phyloP scores from a whole-genome alignment of 2,797 vertebrate genomes.

The Argya squamiceps region DNA sequence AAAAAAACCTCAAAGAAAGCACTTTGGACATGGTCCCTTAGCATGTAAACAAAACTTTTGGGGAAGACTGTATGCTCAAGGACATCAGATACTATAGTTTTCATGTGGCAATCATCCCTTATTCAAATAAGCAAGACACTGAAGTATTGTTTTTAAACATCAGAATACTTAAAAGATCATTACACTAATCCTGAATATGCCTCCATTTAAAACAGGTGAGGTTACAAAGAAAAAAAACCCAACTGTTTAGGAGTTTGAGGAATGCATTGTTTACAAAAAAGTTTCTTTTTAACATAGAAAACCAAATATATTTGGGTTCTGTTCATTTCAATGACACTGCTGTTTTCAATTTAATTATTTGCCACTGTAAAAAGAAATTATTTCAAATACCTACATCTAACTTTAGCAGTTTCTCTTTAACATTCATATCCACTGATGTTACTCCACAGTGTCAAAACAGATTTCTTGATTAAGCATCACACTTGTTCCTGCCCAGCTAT shows the following conservation, averaged over 20 bases:
- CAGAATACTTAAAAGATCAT: neutral
- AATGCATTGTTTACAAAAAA: neutral
- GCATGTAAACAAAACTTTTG: neutral
- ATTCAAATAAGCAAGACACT: neutral
- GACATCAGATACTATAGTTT: neutral
- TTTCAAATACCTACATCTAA: neutral
- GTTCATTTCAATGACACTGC: neutral
- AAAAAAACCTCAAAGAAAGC: neutral
- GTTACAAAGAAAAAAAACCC: neutral
- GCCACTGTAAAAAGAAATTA: neutral
- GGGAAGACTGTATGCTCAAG: neutral
- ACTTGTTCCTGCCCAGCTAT: slow-evolving; percentile 24
- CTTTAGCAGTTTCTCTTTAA: neutral
- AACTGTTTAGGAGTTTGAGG: neutral
- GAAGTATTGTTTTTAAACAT: neutral
- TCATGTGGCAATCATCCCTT: neutral
- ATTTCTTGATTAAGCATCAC: neutral
- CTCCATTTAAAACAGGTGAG: neutral
- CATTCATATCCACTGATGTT: neutral
- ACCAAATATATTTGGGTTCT: neutral
- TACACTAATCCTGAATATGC: neutral
- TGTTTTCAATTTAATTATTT: neutral
- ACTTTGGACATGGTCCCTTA: neutral
- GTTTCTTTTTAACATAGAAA: neutral
- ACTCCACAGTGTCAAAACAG: neutral